Percentiles rank a stretch among this genome's conserved stretches.
Conservation (phyloP, 2,888 invertebrate genomes). For the Dicyrtomina minuta region DNA sequence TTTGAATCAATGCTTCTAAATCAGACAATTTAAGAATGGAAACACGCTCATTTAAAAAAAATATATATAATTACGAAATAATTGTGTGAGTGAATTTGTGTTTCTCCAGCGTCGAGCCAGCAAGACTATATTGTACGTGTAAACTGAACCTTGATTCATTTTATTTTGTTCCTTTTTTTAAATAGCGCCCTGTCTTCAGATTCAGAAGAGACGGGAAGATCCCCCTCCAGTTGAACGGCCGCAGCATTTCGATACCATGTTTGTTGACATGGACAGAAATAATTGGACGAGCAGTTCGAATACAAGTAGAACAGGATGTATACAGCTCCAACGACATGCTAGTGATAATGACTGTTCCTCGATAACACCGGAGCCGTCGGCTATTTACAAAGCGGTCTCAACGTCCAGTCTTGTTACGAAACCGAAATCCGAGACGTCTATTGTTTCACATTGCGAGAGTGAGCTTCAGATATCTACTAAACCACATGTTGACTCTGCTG, state of each 20-base stretch:
- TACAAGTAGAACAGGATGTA: not conserved
- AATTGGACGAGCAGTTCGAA: slow-evolving; percentile 2
- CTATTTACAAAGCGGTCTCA: slow-evolving; percentile 17
- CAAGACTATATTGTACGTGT: not conserved
- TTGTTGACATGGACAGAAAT: slow-evolving; percentile 16
- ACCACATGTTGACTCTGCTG: not conserved
- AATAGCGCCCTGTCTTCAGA: slow-evolving; percentile 27
- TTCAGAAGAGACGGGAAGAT: slow-evolving; percentile 8
- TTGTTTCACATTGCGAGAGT: not conserved
- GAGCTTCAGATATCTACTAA: not conserved
- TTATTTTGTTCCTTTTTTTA: slow-evolving; percentile 29
- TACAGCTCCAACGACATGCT: slow-evolving; percentile 15
- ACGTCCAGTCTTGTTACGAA: slow-evolving; percentile 6
- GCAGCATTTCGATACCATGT: not conserved
- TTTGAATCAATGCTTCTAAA: not conserved
- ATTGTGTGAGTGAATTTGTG: not conserved
- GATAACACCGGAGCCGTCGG: slow-evolving; percentile 10
- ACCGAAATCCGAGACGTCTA: not conserved
- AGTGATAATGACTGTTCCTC: slow-evolving; percentile 7
- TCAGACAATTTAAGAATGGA: not conserved
- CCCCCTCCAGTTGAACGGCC: not conserved
- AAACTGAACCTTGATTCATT: slow-evolving; percentile 11
- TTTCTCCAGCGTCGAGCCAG: not conserved
- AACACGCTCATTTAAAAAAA: not conserved
- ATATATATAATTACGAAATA: not conserved